Evolutionary conservation across 2,113 vertebrate species (phyloP), one percentile per base, ranked within the genome.

Genomic region (Corythornis madagascariensis): DNA sequence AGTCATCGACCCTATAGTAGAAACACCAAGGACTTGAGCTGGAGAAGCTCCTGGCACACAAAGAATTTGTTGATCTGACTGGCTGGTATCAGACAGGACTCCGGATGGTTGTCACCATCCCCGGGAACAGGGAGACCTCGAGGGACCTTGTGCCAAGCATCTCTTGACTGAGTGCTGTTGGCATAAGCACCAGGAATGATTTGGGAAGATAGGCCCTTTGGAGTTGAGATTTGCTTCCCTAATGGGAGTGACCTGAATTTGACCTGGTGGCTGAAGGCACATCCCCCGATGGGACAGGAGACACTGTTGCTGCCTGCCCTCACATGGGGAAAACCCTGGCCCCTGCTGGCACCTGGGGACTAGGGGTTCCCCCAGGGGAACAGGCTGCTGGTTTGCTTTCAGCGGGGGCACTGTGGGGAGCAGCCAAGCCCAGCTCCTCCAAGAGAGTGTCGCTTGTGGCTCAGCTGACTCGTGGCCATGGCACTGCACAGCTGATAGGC

Each of bases 301-400:
- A 52, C 56, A 57, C 29, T 4, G 2, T 15, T 3, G 3, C 19
- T 31, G 28, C 60, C 56, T 43, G 26, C 40, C 33, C 33, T 70
- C 4, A 1, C 5, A 2, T 14, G 31, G 8, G 50, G 16, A 80
- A 31, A 80, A 25, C 2, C 20, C 26, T 20, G 9, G 4, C 3
- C 13, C 31, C 12, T 20, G 15, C 14, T 61, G 48, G 79, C 0
- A 0, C 38, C 42, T 9, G 0, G 6, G 20, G 31, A 55, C 20
- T 16, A 35, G n/a, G 20, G 15, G 8, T 67, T 9, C 18, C 35
- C 35, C n/a, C 10, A 7, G 29, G 56, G 35, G 26, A 88, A 43
- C 20, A 59, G 56, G 74, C 7, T 70, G 50, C 69, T 1, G 0
- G 33, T 16, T 50, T 64, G 64, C n/a, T 61, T 24, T 47, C 5